Percentiles rank a stretch among this genome's conserved stretches.
Evolutionary conservation across 2,113 vertebrate genomes (phyloP).

Genomic region (Megaleporinus macrocephalus): DNA sequence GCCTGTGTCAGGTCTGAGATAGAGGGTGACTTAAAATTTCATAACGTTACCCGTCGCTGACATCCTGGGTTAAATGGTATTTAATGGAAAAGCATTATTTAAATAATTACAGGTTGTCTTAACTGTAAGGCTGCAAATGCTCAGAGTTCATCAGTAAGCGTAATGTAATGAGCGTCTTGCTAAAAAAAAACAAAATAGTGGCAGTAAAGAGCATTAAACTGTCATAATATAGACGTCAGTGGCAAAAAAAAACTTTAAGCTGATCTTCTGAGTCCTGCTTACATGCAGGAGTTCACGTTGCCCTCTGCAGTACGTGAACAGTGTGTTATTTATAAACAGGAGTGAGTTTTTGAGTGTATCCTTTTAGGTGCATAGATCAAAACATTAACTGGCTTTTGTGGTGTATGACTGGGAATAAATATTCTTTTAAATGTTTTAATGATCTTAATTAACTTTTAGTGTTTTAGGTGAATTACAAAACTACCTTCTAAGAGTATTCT

Average conservation of each 20-base stretch:
- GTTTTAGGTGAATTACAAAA: background rate
- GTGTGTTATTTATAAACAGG: background rate
- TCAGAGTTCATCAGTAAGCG: no score
- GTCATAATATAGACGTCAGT: background rate
- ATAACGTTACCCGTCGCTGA: background rate
- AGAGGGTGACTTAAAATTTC: conserved; percentile 74
- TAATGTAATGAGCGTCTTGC: no score
- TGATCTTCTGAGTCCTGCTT: background rate
- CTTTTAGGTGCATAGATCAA: background rate
- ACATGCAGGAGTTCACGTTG: background rate
- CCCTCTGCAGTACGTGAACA: background rate
- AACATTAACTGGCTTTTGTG: background rate
- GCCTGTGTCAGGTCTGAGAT: conserved; percentile 73
- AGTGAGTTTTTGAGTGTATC: background rate
- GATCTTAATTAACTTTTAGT: background rate
- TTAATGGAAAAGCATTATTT: background rate
- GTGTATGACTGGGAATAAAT: background rate
- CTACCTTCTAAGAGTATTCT: no score
- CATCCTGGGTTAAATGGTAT: background rate
- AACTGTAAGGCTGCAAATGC: background rate
- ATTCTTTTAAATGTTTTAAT: background rate
- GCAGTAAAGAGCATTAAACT: no score
- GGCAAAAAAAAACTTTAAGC: no score
- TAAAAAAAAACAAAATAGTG: no score
- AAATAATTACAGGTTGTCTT: background rate